phyloP scores from a whole-genome alignment of 2,113 vertebrate genomes.

The Verasper variegatus region DNA sequence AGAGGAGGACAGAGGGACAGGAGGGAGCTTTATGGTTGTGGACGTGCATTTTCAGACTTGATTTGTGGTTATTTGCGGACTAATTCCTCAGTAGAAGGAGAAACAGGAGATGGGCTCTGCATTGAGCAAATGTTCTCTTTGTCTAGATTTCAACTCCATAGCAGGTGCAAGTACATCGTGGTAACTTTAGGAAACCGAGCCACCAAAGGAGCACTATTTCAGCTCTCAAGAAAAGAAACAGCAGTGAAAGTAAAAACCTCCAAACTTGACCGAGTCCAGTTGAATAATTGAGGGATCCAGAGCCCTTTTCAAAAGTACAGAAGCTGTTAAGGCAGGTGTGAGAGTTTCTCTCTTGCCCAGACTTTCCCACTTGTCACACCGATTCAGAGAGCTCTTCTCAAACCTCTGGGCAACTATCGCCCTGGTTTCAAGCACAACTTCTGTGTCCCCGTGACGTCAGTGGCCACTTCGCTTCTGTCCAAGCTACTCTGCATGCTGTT shows the following conservation, averaged over 20 bases:
- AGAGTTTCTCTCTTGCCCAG: slow-evolving; percentile 16
- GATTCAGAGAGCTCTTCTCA: slow-evolving; percentile 19
- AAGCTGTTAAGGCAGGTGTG: neutral
- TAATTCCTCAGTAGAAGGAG: neutral
- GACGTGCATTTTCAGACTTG: slow-evolving; percentile 1
- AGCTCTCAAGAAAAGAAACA: neutral
- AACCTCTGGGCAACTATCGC: neutral
- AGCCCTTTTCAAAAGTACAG: slow-evolving; percentile 12
- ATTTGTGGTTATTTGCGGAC: slow-evolving; percentile 6
- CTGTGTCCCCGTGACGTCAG: neutral
- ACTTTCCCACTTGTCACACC: slow-evolving; percentile 18
- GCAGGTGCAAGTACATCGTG: neutral
- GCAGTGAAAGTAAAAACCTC: neutral
- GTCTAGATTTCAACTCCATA: neutral
- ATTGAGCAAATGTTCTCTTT: neutral
- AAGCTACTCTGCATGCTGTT: slow-evolving; percentile 8
- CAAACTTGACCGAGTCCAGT: neutral
- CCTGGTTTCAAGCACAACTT: neutral
- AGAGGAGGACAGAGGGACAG: slow-evolving; percentile 14
- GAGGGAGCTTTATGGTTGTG: slow-evolving; percentile 2
- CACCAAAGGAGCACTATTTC: neutral
- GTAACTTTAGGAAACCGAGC: neutral
- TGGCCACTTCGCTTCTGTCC: neutral
- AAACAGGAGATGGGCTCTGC: neutral
- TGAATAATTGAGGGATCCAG: slow-evolving; percentile 23